Evolutionary conservation across 2,797 vertebrate genomes (phyloP).

Genomic region (Leptoclinus maculatus): DNA sequence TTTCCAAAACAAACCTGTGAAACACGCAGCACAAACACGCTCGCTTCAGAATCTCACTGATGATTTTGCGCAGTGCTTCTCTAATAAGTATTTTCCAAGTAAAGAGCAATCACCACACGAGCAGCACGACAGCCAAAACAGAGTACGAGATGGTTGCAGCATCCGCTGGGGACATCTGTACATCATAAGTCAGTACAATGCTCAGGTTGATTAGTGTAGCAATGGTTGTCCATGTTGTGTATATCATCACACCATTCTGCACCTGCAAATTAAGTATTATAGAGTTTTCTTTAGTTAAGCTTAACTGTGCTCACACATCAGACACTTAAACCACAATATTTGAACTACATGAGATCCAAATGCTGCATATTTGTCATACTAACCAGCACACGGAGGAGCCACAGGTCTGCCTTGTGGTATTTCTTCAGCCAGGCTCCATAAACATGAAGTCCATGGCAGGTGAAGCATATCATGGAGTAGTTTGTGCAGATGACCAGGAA

Average conservation of each 20-base stretch:
- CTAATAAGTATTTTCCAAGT: not conserved
- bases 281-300: not conserved
- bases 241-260: conserved; percentile 88
- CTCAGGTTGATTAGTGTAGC: conserved; percentile 89
- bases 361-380: conserved; percentile 32
- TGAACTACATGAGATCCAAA: not conserved
- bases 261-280: conserved; percentile 72
- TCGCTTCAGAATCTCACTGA: not conserved
- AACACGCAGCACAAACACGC: not conserved
- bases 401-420: conserved; percentile 84
- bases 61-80: not conserved
- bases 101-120: conserved; percentile 71
- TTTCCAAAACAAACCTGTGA: conserved; percentile 87
- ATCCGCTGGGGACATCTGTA: conserved; percentile 56
- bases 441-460: conserved; percentile 78
- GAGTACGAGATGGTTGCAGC: conserved; percentile 81
- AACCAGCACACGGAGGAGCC: conserved; percentile 87
- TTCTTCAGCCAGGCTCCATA: conserved; percentile 85
- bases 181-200: conserved; percentile 83
- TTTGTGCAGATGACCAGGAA: conserved; percentile 82
- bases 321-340: not conserved
- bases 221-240: conserved; percentile 87
- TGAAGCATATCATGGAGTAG: conserved; percentile 77
- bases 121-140: conserved; percentile 64
- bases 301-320: not conserved